A percentile compares a stretch with the other conserved stretches of the same genome.
Evolutionary conservation across 2,113 vertebrate species (phyloP).

Genomic region (Pomatostomus ruficeps): DNA sequence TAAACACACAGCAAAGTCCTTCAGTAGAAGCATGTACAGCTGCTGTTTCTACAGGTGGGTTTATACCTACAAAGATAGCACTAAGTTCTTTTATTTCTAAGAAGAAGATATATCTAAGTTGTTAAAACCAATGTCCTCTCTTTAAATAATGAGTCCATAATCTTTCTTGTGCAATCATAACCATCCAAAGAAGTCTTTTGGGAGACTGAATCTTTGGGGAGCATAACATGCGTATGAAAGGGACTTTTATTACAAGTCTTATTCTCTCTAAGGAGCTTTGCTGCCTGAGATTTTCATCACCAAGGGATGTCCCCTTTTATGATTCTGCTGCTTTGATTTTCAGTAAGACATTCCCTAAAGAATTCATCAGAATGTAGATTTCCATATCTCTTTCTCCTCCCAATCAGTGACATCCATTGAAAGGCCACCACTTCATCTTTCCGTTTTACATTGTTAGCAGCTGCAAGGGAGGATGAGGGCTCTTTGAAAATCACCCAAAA

Average conservation of each 20-base stretch:
- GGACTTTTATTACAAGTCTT: background rate
- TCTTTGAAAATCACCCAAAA: slow-evolving; percentile 41
- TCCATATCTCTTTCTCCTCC: slow-evolving; percentile 33
- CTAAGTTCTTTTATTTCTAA: slow-evolving; percentile 30
- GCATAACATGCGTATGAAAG: slow-evolving; percentile 8
- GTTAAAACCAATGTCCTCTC: slow-evolving; percentile 18
- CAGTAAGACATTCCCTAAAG: slow-evolving; percentile 27
- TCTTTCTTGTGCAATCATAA: background rate
- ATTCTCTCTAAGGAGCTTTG: slow-evolving; percentile 31
- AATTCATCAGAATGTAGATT: slow-evolving; percentile 50
- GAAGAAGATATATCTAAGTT: background rate
- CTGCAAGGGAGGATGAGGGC: slow-evolving; percentile 14
- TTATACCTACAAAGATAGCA: background rate
- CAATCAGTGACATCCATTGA: slow-evolving; percentile 34
- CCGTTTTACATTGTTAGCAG: slow-evolving; percentile 35
- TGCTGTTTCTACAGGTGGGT: background rate
- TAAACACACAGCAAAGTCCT: background rate
- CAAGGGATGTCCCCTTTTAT: slow-evolving; percentile 24
- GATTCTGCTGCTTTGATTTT: slow-evolving; percentile 42
- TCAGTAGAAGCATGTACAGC: background rate
- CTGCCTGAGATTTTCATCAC: slow-evolving; percentile 23
- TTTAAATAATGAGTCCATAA: background rate
- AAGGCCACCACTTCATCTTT: slow-evolving; percentile 27
- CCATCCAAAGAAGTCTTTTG: slow-evolving; percentile 42
- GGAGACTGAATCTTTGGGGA: slow-evolving; percentile 35